These are phyloP conservation scores for Phrynocephalus guinanensis DNA, from an alignment of 2,797 vertebrate species.

Conservation along the genomic window DNA sequence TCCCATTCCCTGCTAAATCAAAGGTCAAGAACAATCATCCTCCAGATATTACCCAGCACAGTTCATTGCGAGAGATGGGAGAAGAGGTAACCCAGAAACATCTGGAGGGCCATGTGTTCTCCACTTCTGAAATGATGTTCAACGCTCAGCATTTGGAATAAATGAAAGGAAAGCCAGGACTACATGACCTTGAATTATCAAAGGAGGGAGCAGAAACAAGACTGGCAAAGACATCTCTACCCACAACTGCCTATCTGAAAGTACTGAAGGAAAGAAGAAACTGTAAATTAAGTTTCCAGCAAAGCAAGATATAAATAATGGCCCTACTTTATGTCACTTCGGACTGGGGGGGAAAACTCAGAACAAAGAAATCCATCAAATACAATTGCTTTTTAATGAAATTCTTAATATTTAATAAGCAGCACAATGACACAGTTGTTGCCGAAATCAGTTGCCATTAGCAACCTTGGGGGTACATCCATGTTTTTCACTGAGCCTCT, in stretches of 20 bases:
- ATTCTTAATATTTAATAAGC: slow-evolving; percentile 47
- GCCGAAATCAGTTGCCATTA: neutral
- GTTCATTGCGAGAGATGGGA: neutral
- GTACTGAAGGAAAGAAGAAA: neutral
- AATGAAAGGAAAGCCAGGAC: neutral
- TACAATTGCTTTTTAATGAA: slow-evolving; percentile 50
- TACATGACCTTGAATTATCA: neutral
- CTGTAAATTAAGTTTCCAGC: neutral
- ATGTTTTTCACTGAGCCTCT: slow-evolving; percentile 1
- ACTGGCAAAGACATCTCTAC: neutral
- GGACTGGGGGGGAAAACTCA: slow-evolving; percentile 26
- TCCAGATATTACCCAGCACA: neutral
- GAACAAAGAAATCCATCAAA: slow-evolving; percentile 27
- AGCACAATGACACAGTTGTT: slow-evolving; percentile 8
- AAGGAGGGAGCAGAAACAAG: neutral
- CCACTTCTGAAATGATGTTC: neutral
- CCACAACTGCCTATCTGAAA: neutral
- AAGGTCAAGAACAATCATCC: neutral
- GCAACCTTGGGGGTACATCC: slow-evolving; percentile 6
- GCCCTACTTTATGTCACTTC: neutral
- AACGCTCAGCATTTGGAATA: neutral
- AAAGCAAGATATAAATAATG: neutral
- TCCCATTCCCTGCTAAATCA: neutral
- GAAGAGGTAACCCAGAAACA: neutral
- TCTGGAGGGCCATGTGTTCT: neutral